A percentile compares a stretch with the other conserved stretches of the same genome.
phyloP scores from a whole-genome alignment of 2,113 vertebrate genomes.

The Budorcas taxicolor region DNA sequence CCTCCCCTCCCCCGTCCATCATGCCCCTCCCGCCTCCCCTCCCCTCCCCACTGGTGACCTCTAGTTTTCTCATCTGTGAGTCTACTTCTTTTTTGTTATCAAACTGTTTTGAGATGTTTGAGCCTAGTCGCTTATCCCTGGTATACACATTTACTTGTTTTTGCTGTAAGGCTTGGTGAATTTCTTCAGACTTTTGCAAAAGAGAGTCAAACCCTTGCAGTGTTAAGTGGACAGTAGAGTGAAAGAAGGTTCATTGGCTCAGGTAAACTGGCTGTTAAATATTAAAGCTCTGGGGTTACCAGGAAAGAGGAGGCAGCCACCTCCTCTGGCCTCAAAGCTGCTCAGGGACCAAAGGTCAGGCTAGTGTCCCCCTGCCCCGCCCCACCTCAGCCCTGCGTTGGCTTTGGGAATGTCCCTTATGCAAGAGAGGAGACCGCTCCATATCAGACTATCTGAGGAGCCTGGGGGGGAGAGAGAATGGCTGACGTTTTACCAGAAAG shows the following conservation, averaged over 20 bases:
- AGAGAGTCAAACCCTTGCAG: background rate
- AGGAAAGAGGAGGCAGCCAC: background rate
- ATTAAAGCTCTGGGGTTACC: background rate
- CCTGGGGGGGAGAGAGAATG: background rate
- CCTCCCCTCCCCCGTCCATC: background rate
- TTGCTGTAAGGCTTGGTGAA: background rate
- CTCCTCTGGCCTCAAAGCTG: background rate
- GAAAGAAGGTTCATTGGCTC: rapidly evolving
- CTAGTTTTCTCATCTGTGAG: background rate
- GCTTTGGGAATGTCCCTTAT: background rate
- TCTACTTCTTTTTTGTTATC: background rate
- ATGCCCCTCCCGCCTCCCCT: background rate
- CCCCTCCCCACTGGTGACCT: background rate
- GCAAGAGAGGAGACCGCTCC: background rate
- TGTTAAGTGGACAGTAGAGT: background rate
- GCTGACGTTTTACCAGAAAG: background rate
- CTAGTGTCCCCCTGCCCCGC: background rate
- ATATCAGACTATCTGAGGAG: background rate
- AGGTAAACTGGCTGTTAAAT: background rate
- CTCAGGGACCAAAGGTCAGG: background rate
- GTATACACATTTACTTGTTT: background rate
- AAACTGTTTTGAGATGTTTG: background rate
- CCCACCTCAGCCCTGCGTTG: background rate
- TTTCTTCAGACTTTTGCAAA: background rate
- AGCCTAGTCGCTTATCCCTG: background rate